Evolutionary conservation across 2,113 vertebrate genomes (phyloP), one percentile per base, ranked within the genome.

Genomic region (Barnardius zonarius): DNA sequence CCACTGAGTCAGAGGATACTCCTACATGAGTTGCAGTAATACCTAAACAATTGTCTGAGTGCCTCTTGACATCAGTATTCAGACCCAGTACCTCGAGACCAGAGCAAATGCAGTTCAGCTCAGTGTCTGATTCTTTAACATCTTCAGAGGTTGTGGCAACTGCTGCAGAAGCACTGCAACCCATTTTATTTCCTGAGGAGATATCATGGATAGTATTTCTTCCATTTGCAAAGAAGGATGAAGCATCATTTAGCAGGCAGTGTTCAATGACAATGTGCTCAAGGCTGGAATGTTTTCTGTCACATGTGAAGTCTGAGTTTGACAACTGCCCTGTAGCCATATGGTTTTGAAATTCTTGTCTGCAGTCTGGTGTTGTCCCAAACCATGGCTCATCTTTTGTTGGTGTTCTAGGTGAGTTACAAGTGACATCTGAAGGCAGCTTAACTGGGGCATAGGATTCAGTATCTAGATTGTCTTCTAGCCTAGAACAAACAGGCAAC

Each of bases 21-120:
- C 74, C 96, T 37, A 89, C 86, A 17, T 90, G 94, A 88, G 98
- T 98, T 2, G 97, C 94, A 7, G 96, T 89, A 49, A 97, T 27
- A 9, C 93, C 97, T 24, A 95, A 97, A 16, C 73, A 90, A 30
- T 28, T 83, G 0, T 43, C 91, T 2, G 91, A 94, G 17, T 83
- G 92, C 12, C 83, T 68, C 62, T 97, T 97, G 16, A 95, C 27
- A 48, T 82, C 96, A 13, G 20, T 14, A 2, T 92, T 98, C 75
- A 98, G 94, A 37, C 96, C 77, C n/a, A 99, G 97, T 2, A 98
- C 97, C 16, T 95, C 82, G 30, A 97, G 78, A 63, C 39, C 91
- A 89, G 85, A 97, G 49, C 95, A 95, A 52, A 96, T 17, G 8
- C 67, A 82, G 54, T 52, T 91, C 59, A 95, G 19, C 1, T 91